These are phyloP conservation scores for Actinia equina DNA, from an alignment of 64 coral and sea anemone species.

Conservation along the genomic window DNA sequence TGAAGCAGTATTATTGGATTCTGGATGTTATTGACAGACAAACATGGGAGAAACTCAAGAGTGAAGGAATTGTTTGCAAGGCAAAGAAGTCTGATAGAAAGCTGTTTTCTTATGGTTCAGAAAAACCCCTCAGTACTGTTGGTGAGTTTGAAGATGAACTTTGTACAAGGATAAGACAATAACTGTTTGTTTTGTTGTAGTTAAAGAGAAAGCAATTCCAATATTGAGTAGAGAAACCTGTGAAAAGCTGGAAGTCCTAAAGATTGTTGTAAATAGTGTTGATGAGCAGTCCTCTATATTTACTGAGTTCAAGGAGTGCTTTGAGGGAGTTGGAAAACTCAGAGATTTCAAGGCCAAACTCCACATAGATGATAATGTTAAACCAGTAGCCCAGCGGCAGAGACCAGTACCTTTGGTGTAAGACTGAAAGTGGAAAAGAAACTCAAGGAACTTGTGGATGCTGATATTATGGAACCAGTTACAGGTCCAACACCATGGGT, in stretches of 20 bases:
- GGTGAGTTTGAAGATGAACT: constrained; percentile 20
- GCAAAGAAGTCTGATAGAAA: not conserved
- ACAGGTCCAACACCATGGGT: constrained; percentile 22
- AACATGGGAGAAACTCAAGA: constrained; percentile 9
- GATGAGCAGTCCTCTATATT: constrained; percentile 5
- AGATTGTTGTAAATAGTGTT: constrained; percentile 2
- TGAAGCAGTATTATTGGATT: no score
- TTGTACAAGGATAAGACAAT: not conserved
- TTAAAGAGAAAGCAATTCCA: constrained; percentile 28
- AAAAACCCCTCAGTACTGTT: constrained; percentile 24
- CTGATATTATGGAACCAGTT: constrained; percentile 38
- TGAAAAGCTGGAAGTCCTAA: constrained; percentile 3
- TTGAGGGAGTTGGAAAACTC: constrained; percentile 26
- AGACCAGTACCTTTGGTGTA: constrained; percentile 6
- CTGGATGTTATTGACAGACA: not conserved
- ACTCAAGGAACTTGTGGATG: not conserved
- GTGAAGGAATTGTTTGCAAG: not conserved
- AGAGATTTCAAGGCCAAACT: constrained; percentile 17
- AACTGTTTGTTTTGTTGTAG: constrained; percentile 22
- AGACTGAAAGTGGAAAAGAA: no score
- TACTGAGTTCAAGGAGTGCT: constrained; percentile 34
- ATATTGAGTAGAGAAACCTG: constrained; percentile 30
- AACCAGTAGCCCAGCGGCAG: constrained; percentile 3
- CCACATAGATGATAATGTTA: constrained; percentile 5
- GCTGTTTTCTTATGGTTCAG: constrained; percentile 27